Evolutionary conservation across 1,140 invertebrate species (phyloP).

Genomic region (Drosophila novamexicana): DNA sequence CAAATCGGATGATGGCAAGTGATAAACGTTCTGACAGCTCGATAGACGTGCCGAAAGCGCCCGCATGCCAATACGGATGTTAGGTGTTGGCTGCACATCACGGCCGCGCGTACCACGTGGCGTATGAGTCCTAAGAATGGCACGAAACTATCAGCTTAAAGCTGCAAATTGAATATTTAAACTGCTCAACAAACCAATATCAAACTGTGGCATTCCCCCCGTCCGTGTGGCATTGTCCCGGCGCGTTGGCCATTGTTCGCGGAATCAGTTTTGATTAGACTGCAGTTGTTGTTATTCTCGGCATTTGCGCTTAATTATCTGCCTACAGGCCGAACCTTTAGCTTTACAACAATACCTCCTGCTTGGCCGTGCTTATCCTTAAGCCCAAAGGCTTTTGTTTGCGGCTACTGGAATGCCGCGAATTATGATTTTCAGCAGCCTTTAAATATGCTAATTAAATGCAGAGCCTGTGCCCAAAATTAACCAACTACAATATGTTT

Average conservation of each 20-base stretch:
- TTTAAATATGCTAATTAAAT: constrained; percentile 42
- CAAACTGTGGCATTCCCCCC: not conserved
- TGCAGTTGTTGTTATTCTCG: constrained; percentile 48
- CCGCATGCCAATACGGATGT: constrained; percentile 33
- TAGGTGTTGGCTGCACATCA: constrained; percentile 22
- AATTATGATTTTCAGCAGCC: constrained; percentile 40
- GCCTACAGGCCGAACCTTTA: not conserved
- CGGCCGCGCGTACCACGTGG: not conserved
- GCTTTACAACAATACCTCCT: not conserved
- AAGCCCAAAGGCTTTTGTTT: constrained; percentile 38
- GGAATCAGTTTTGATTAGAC: constrained; percentile 51
- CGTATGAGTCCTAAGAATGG: constrained; percentile 39
- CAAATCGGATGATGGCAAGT: constrained; percentile 55
- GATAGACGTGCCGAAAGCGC: constrained; percentile 45
- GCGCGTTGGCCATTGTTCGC: constrained; percentile 43
- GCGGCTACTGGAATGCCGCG: constrained; percentile 12
- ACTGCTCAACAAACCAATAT: not conserved
- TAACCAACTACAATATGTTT: constrained; percentile 6
- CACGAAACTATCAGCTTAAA: not conserved
- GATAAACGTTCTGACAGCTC: constrained; percentile 62
- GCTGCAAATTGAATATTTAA: not conserved
- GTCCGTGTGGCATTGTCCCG: not conserved
- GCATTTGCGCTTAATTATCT: constrained; percentile 5
- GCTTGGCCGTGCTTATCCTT: constrained; percentile 4
- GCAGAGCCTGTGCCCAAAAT: not conserved